These are phyloP conservation scores for Heliconius erato DNA, from an alignment of 2,888 invertebrate genomes.

Conservation along the genomic window DNA sequence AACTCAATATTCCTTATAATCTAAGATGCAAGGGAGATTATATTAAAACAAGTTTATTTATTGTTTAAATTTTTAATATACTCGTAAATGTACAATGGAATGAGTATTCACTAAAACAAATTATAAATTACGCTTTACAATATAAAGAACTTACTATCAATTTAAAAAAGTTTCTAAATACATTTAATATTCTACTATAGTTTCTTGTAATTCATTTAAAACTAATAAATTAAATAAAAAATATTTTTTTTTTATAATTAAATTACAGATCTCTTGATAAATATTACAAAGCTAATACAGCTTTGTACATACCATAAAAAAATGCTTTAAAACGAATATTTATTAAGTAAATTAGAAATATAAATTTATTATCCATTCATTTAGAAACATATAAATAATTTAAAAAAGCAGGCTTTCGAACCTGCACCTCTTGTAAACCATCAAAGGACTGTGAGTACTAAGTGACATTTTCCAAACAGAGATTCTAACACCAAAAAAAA, in stretches of 20 bases:
- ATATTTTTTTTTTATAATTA: background rate
- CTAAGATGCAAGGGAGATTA: background rate
- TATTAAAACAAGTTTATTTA: background rate
- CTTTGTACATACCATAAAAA: background rate
- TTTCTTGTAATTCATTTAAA: slow-evolving; percentile 4
- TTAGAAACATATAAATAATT: background rate
- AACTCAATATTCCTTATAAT: background rate
- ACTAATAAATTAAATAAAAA: slow-evolving; percentile 3
- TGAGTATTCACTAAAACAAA: slow-evolving; percentile 46
- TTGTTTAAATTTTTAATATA: slow-evolving; percentile 27
- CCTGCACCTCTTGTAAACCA: background rate
- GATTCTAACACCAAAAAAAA: too few species aligned
- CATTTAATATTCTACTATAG: background rate
- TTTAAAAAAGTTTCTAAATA: background rate
- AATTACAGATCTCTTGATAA: too few species aligned
- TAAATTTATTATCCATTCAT: background rate
- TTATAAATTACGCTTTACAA: slow-evolving; percentile 35
- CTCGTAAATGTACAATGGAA: slow-evolving; percentile 48
- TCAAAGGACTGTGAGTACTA: background rate
- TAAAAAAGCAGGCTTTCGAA: background rate
- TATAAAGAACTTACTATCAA: slow-evolving; percentile 12
- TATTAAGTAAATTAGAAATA: background rate
- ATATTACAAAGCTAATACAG: too few species aligned
- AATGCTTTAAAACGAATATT: background rate
- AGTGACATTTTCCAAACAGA: too few species aligned